phyloP scores from a whole-genome alignment of 2,113 vertebrate genomes.

The Eolophus roseicapilla region DNA sequence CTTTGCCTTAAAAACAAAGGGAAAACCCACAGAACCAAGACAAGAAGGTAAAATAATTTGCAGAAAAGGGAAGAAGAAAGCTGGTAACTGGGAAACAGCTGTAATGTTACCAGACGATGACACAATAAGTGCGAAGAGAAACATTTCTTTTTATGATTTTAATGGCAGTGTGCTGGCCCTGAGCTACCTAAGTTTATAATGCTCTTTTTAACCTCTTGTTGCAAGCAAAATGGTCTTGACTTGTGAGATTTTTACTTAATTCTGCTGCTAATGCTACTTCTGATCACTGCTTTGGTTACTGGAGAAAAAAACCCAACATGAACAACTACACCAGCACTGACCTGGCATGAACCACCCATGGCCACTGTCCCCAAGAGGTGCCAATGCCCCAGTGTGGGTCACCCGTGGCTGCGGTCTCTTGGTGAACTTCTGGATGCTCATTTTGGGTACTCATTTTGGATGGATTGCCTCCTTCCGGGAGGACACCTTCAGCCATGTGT shows the following conservation, averaged over 20 bases:
- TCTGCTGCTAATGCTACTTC: neutral
- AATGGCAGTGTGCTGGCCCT: neutral
- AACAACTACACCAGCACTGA: neutral
- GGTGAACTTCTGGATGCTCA: neutral
- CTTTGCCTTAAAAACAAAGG: neutral
- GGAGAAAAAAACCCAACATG: neutral
- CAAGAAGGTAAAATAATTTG: neutral
- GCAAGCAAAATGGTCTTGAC: neutral
- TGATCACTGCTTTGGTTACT: neutral
- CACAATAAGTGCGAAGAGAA: neutral
- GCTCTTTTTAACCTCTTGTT: neutral
- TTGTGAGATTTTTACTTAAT: neutral
- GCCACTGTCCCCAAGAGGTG: neutral
- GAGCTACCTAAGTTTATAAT: neutral
- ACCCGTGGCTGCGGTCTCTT: rapidly evolving
- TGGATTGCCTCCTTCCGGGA: neutral
- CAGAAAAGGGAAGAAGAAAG: neutral
- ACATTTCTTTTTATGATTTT: neutral
- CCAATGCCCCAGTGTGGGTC: rapidly evolving
- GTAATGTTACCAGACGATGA: neutral
- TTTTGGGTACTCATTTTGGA: neutral
- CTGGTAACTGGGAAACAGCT: neutral
- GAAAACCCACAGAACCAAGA: neutral
- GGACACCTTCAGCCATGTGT: rapidly evolving
- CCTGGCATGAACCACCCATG: neutral